These are phyloP conservation scores for Diarsia rubi DNA, from an alignment of 2,888 invertebrate species.

Conservation along the genomic window DNA sequence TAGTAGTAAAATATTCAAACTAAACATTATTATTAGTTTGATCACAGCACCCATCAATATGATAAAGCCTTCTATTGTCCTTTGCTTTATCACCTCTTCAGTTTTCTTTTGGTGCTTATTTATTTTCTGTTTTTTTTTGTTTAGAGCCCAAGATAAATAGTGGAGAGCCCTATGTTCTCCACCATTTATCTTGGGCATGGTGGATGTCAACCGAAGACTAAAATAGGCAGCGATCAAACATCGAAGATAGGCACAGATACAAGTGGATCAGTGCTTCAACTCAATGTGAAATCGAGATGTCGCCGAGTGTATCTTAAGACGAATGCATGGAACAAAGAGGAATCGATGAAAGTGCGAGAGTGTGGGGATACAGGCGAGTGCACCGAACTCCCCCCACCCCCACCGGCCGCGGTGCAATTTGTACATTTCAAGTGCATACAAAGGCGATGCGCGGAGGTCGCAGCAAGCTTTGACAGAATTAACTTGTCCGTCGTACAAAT, in stretches of 20 bases:
- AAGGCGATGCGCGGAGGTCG: slow-evolving; percentile 89
- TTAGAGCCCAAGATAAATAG: too few relatives aligned
- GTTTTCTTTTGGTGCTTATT: neutral
- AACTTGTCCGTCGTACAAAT: slow-evolving; percentile 88
- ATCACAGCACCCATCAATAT: neutral
- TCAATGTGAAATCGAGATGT: slow-evolving; percentile 88
- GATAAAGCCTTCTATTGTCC: neutral
- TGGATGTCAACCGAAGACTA: neutral
- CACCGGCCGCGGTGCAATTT: slow-evolving; percentile 89
- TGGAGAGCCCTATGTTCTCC: too few relatives aligned
- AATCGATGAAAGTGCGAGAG: slow-evolving; percentile 87
- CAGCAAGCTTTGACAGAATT: slow-evolving; percentile 90
- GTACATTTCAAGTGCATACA: slow-evolving; percentile 91
- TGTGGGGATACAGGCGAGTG: slow-evolving; percentile 83
- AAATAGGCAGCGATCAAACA: slow-evolving; percentile 1
- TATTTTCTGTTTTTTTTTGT: neutral
- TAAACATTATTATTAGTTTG: neutral
- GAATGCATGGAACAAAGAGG: slow-evolving; percentile 89
- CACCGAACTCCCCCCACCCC: slow-evolving; percentile 86
- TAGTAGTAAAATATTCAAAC: neutral
- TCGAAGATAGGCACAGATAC: slow-evolving; percentile 56
- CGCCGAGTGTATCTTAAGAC: slow-evolving; percentile 87
- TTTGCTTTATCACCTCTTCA: neutral
- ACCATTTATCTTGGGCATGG: neutral
- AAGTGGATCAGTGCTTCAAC: slow-evolving; percentile 74